A percentile compares a stretch with the other conserved stretches of the same genome.
These are phyloP conservation scores for Pedicia rivosa DNA, from an alignment of 2,888 invertebrate genomes.

Conservation along the genomic window DNA sequence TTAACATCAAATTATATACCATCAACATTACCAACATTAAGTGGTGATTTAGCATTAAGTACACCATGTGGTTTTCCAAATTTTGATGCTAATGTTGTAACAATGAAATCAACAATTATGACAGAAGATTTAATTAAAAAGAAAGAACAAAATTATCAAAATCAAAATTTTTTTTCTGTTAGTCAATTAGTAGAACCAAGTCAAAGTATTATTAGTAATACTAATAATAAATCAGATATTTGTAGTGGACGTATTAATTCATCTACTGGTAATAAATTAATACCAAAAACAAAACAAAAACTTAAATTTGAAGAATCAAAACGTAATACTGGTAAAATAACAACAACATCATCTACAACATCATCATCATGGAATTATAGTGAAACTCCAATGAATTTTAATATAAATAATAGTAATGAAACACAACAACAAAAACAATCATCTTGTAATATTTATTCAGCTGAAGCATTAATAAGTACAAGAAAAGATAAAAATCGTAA, in stretches of 20 bases:
- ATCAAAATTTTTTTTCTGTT: constrained; percentile 39
- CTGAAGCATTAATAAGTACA: constrained; percentile 15
- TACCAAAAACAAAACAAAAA: not conserved
- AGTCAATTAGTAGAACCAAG: constrained; percentile 40
- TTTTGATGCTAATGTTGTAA: constrained; percentile 10
- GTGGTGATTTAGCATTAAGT: constrained; percentile 38
- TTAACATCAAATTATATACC: constrained; percentile 17
- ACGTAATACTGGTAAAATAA: not conserved
- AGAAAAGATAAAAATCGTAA: too few species aligned
- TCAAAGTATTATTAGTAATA: constrained; percentile 17
- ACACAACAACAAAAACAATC: constrained; percentile 1
- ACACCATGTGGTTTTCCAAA: constrained; percentile 19
- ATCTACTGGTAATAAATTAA: too few species aligned
- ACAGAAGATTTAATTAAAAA: not conserved
- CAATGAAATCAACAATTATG: not conserved
- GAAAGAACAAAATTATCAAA: constrained; percentile 4
- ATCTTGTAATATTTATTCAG: constrained; percentile 13
- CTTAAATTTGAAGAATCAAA: not conserved
- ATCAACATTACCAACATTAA: constrained; percentile 38
- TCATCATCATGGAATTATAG: too few species aligned
- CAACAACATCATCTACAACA: not conserved
- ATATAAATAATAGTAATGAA: too few species aligned
- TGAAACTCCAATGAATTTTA: too few species aligned
- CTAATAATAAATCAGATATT: not conserved
- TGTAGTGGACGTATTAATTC: not conserved